Conservation (phyloP, 2,888 invertebrate genomes). For the Tholera decimalis region DNA sequence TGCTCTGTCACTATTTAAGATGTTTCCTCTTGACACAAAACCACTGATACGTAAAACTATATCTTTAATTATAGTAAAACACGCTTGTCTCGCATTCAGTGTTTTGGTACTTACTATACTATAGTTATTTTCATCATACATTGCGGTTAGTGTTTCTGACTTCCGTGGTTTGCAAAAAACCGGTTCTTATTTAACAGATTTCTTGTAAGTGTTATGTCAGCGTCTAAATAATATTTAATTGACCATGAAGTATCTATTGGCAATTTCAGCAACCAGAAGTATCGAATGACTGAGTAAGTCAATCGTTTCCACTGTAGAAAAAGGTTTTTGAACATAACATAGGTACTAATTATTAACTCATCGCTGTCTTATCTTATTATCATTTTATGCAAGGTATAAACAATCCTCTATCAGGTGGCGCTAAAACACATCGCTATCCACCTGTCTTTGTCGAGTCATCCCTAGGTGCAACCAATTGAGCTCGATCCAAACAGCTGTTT, state of each 20-base stretch:
- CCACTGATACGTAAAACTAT: constrained; percentile 38
- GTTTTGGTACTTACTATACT: constrained; percentile 12
- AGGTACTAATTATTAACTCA: neutral
- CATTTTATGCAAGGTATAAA: constrained; percentile 3
- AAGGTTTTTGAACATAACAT: neutral
- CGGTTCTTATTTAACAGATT: constrained; percentile 1
- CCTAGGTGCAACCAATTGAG: constrained; percentile 26
- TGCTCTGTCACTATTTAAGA: constrained; percentile 44
- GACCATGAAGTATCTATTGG: constrained; percentile 16
- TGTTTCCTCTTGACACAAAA: constrained; percentile 50
- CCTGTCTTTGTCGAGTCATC: constrained; percentile 21
- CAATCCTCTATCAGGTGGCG: neutral
- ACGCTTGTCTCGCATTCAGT: constrained; percentile 39
- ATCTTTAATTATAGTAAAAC: constrained; percentile 40
- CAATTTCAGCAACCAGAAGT: constrained; percentile 16
- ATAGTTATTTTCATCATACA: constrained; percentile 35
- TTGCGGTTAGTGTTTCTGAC: constrained; percentile 22
- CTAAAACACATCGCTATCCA: neutral
- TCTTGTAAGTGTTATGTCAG: constrained; percentile 20
- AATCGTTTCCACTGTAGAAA: too few relatives aligned
- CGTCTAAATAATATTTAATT: constrained; percentile 30
- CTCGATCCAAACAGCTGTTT: constrained; percentile 30
- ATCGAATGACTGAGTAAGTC: neutral
- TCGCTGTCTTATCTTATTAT: neutral
- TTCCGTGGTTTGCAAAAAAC: constrained; percentile 45